phyloP scores from a whole-genome alignment of 2,113 vertebrate species.

The Cygnus buccinator region DNA sequence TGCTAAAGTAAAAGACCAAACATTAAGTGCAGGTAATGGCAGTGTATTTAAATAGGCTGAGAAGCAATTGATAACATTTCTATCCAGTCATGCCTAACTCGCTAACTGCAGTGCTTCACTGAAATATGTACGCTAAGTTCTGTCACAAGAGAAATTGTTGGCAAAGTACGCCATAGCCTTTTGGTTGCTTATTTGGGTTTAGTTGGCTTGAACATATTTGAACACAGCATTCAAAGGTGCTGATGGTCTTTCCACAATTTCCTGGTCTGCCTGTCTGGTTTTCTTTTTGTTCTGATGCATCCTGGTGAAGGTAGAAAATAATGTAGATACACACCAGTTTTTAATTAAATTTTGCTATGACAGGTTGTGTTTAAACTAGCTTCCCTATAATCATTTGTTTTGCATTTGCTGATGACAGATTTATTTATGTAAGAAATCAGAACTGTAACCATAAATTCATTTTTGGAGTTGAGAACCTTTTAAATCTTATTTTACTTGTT shows the following conservation, averaged over 20 bases:
- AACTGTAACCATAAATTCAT: constrained; percentile 14
- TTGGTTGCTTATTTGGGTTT: neutral
- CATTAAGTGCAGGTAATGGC: neutral
- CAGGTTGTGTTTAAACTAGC: constrained; percentile 46
- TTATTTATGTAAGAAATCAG: constrained; percentile 48
- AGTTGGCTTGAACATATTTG: neutral
- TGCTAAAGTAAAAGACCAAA: neutral
- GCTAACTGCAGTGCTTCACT: neutral
- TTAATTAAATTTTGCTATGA: constrained; percentile 26
- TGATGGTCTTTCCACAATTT: neutral
- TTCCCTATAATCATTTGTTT: constrained; percentile 40
- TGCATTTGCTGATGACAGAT: constrained; percentile 42
- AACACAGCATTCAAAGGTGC: neutral
- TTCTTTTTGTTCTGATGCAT: constrained; percentile 17
- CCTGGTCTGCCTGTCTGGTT: neutral
- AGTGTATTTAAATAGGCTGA: neutral
- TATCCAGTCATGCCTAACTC: neutral
- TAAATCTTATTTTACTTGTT: neutral
- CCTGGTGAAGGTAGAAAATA: constrained; percentile 27
- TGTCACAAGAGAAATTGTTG: neutral
- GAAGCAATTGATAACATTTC: neutral
- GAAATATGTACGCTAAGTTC: neutral
- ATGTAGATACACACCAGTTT: neutral
- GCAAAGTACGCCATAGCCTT: neutral
- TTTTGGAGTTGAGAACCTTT: constrained; percentile 3